Base-by-base conservation (phyloP, 2,113 vertebrate genomes). In the Ellobius talpinus region DNA sequence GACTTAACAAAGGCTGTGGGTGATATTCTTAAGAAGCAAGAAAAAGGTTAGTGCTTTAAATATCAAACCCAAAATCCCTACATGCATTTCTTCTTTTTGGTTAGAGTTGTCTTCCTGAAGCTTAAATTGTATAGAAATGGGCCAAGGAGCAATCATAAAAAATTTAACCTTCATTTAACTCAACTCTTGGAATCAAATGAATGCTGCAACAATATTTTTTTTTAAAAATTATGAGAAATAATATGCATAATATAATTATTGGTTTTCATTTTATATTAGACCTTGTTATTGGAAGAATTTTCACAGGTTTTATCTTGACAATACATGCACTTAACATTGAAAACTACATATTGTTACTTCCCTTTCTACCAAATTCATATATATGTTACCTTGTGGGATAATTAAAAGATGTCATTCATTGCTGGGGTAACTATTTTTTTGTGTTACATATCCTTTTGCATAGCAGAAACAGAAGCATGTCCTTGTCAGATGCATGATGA, bases 401-500 rank as follows among this genome's bases (percentile, higher is more conserved):
- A 26, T 6, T 72, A 73, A 92, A 92, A 92, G 29, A 33, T 11
- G 39, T 19, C 14, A 45, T 42, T 21, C 78, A 87, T 45, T 50
- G 29, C 78, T 90, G 11, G 36, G 0, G 33, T 89, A 86, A 87
- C 23, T 81, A 52, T 74, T 58, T 76, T 76, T 92, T 29, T 86
- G 36, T 93, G 39, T 93, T 98, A 98, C 94, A 92, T 95, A 96
- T 78, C 63, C 58, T 96, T 94, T 74, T 29, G 74, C 91, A 68
- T 84, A 45, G 87, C 82, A 78, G 42, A 97, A 98, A 97, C 72
- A 68, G 47, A 95, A 97, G 84, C 94, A 89, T 45, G 19, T 91
- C 76, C 87, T 94, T 97, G 61, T 26, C 97, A 72, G 97, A 97
- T 87, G n/a, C 66, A 52, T 63, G 90, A 66, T 79, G 23, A 29